A percentile compares a stretch with the other conserved stretches of the same genome.
Conservation (phyloP, 2,888 invertebrate genomes). For the Steromphala cineraria region DNA sequence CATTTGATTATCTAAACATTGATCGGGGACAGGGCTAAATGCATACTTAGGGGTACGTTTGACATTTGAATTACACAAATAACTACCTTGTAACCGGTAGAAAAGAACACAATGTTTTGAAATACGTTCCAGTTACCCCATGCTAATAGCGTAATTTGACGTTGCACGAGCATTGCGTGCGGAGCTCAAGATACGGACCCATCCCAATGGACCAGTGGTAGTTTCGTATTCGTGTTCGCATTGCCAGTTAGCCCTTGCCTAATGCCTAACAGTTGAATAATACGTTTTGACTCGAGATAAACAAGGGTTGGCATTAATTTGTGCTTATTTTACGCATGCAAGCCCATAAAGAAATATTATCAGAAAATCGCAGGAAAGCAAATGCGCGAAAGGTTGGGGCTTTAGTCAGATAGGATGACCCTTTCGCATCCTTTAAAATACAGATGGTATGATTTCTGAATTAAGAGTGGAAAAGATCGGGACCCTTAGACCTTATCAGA, state of each 20-base stretch:
- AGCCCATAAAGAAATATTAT: constrained; percentile 25
- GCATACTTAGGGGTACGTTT: not conserved
- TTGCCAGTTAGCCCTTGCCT: not conserved
- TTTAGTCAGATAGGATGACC: constrained; percentile 4
- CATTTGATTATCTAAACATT: constrained; percentile 1
- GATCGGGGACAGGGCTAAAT: not conserved
- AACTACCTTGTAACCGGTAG: not conserved
- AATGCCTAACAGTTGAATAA: constrained; percentile 3
- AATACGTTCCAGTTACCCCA: constrained; percentile 3
- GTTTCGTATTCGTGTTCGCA: not conserved
- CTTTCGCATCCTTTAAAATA: not conserved
- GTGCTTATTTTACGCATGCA: constrained; percentile 25
- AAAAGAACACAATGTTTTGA: not conserved
- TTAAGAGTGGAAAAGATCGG: not conserved
- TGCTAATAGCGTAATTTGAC: constrained; percentile 1
- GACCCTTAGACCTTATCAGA: not conserved
- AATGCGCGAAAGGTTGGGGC: constrained; percentile 14
- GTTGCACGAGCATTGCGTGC: constrained; percentile 5
- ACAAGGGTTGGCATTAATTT: constrained; percentile 22
- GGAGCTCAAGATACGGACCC: not conserved
- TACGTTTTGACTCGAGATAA: not conserved
- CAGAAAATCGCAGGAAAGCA: not conserved
- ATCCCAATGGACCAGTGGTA: not conserved
- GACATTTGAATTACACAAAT: constrained; percentile 8
- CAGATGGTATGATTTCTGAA: not conserved